Conservation (phyloP, 2,888 invertebrate species). For the Chrysolina haemoptera region DNA sequence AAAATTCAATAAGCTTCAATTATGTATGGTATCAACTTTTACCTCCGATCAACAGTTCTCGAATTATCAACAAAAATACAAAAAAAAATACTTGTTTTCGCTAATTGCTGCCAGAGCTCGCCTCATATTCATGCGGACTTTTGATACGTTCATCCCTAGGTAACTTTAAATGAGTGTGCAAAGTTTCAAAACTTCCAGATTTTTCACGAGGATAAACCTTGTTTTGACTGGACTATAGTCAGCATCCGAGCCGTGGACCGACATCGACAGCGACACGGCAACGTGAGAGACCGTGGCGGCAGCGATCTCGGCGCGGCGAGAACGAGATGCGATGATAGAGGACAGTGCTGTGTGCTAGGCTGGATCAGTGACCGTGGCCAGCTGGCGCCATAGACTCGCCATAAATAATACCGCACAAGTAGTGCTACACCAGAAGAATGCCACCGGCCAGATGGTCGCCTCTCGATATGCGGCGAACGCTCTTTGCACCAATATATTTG, state of each 20-base stretch:
- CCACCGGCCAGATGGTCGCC: conserved; percentile 69
- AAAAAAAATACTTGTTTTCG: too few relatives aligned
- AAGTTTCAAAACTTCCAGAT: too few relatives aligned
- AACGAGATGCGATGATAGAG: conserved; percentile 10
- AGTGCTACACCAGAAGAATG: conserved; percentile 65
- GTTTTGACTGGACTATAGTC: too few relatives aligned
- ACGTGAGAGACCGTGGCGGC: conserved; percentile 33
- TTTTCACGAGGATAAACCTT: too few relatives aligned
- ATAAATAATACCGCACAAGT: conserved; percentile 71
- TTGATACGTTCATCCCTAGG: too few relatives aligned
- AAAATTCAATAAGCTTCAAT: too few relatives aligned
- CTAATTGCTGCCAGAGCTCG: too few relatives aligned
- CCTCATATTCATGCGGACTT: too few relatives aligned
- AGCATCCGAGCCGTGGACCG: conserved; percentile 27
- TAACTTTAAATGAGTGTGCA: too few relatives aligned
- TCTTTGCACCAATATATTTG: conserved; percentile 54
- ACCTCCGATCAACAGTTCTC: too few relatives aligned
- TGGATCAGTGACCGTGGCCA: conserved; percentile 71
- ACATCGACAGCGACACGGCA: conserved; percentile 11
- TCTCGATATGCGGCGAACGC: conserved; percentile 45
- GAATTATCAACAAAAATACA: too few relatives aligned
- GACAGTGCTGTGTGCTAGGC: conserved; percentile 41
- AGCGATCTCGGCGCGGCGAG: conserved; percentile 29
- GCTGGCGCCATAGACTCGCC: conserved; percentile 70
- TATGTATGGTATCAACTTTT: too few relatives aligned